Base-by-base conservation (phyloP, 2,797 vertebrate species). In the Pantherophis vulpinus region DNA sequence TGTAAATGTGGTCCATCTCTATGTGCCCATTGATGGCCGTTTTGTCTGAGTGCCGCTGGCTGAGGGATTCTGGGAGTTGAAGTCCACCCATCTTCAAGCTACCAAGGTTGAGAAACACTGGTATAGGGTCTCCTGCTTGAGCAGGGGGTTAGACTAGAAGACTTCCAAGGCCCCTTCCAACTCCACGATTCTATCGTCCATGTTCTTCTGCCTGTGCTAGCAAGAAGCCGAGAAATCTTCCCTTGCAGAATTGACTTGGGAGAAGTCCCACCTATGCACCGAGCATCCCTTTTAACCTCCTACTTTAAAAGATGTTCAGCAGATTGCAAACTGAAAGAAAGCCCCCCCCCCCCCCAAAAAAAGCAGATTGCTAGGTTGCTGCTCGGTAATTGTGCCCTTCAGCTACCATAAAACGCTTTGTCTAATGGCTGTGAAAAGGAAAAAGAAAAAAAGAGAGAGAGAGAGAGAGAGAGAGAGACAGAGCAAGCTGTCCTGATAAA, bases 281-380 rank as follows among this genome's bases (percentile, higher is more conserved):
- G 94, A 90, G 93, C n/a, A 3, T 3, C 0, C 91, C 79, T 47
- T 94, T 0, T 86, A 0, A 92, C 37, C 42, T 25, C 90, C 91
- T 93, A 94, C 95, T 96, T 90, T 95, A 94, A 96, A 95, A 95
- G 95, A 91, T 88, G 89, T 74, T 89, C 93, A 93, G 96, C 96
- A 96, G 97, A 96, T 96, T 96, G 95, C 96, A 95, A 95, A 93
- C 91, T 32, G 94, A 94, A 95, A 42, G 96, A 94, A 96, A 96
- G 95, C 94, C 93, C 94, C 25, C 47, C 47, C 37, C 42, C 37
- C 37, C 37, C 37, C 37, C 37, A 37, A 42, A 47, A 70, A 95
- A 97, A 96, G 95, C 96, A 97, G 96, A 96, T 96, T 97, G 97
- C 90, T 92, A 94, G 96, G 95, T 95, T 93, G 96, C 92, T 90